Base-by-base conservation (phyloP, 2,113 vertebrate species). In the Triplophysa tibetana region DNA sequence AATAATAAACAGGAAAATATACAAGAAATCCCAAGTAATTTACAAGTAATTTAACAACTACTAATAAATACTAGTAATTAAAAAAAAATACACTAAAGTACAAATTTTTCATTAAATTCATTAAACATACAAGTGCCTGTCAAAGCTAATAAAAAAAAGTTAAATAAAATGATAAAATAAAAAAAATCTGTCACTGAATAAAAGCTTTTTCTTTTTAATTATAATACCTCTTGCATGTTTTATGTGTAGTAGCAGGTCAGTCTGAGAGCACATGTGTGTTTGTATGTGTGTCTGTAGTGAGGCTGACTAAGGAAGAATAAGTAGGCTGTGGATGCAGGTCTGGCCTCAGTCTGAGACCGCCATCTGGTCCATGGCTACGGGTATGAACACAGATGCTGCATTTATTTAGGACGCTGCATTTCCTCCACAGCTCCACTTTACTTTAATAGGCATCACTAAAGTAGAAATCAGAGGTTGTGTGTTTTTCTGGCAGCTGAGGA, bases 401-500 rank as follows among this genome's bases (percentile, higher is more conserved):
- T 81, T 85, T 85, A 83, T 81, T 83, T 80, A 77, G 72, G 75
- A 73, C 64, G 67, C 75, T 72, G 64, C 54, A 77, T 76, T 80
- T 85, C 70, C 60, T 72, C 67, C 70, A 67, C 43, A 61, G 72
- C 62, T 70, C 41, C 62, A 41, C 8, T 83, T 81, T 83, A 45
- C 63, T 74, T 83, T 84, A 70, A 64, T 79, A 76, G 24, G 70
- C 76, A 52, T 83, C 75, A 77, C 73, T 70, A 65, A 64, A 86
- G 41, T 17, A 65, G 29, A 17, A 76, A 67, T 29, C 24, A 70
- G 41, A 70, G n/a, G 14, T 54, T 75, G 38, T 77, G 77, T 79
- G 72, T 65, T 66, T 60, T 73, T 54, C 38, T 81, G 61, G 69
- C 64, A 65, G 48, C 11, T 66, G 62, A 52, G 38, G 76, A 82